A percentile compares a stretch with the other conserved stretches of the same genome.
Evolutionary conservation across 1,140 invertebrate species (phyloP).

Genomic region (Cotesia typhae): DNA sequence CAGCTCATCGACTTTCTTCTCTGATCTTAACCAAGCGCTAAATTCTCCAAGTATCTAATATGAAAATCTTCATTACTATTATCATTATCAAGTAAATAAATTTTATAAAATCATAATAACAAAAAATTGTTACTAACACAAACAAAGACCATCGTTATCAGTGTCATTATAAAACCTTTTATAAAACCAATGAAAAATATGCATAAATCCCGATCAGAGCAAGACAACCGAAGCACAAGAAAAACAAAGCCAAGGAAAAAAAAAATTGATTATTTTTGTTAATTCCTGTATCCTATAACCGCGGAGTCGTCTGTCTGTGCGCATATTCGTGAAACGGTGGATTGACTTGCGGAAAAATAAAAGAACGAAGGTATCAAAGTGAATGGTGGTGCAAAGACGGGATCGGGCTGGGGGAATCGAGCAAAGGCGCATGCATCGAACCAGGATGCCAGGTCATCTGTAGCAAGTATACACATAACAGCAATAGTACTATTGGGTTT

Average conservation of each 20-base stretch:
- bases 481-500: neutral
- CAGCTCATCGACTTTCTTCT: too few species aligned
- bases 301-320: slow-evolving; percentile 33
- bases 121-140: too few species aligned
- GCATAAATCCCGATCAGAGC: neutral
- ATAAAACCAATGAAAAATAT: neutral
- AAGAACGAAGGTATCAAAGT: neutral
- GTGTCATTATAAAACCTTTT: neutral
- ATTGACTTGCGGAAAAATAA: slow-evolving; percentile 1
- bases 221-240: slow-evolving; percentile 4
- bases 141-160: too few species aligned
- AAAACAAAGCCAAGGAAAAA: neutral
- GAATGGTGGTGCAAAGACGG: neutral
- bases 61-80: too few species aligned
- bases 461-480: neutral
- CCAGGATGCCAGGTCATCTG: slow-evolving; percentile 19
- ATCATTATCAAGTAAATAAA: too few species aligned
- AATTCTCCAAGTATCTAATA: too few species aligned
- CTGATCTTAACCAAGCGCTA: too few species aligned
- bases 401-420: neutral
- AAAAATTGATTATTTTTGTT: slow-evolving; percentile 2
- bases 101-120: too few species aligned
- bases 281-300: neutral
- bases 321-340: slow-evolving; percentile 27
- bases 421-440: slow-evolving; percentile 28